Evolutionary conservation across 2,888 invertebrate genomes (phyloP).

Genomic region (Scaptomyza flava): DNA sequence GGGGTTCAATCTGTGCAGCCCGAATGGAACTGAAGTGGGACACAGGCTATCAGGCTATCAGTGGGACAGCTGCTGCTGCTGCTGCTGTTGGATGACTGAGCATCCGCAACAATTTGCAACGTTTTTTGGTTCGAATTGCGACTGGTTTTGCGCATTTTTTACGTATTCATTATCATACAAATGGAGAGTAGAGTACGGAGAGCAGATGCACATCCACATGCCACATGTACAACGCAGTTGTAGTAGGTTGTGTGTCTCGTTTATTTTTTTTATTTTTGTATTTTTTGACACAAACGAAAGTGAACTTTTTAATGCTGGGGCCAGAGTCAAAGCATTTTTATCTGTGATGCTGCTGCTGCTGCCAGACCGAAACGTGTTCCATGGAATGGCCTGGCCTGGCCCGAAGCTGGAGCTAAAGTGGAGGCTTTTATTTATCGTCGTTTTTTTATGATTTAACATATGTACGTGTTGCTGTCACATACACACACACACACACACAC

Average conservation of each 20-base stretch:
- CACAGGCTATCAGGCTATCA: constrained; percentile 22
- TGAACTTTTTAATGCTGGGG: constrained; percentile 75
- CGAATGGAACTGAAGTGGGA: constrained; percentile 37
- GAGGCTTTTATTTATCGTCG: constrained; percentile 67
- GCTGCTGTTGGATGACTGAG: constrained; percentile 18
- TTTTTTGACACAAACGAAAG: constrained; percentile 75
- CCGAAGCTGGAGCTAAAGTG: constrained; percentile 26
- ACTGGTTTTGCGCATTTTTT: constrained; percentile 73
- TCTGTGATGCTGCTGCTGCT: constrained; percentile 46
- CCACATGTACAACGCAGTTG: constrained; percentile 30
- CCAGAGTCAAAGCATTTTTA: constrained; percentile 62
- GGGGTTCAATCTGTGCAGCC: constrained; percentile 30
- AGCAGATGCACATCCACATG: constrained; percentile 42
- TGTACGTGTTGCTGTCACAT: constrained; percentile 72
- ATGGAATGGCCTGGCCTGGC: constrained; percentile 49
- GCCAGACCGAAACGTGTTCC: constrained; percentile 71
- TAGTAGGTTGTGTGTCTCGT: constrained; percentile 11
- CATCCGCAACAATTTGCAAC: constrained; percentile 75
- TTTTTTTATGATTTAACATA: constrained; percentile 76
- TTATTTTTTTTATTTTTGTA: neutral
- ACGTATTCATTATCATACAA: constrained; percentile 76
- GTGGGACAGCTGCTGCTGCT: constrained; percentile 41
- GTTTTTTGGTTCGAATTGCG: constrained; percentile 64
- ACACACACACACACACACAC: constrained; percentile 8
- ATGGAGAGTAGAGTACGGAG: constrained; percentile 53